These are phyloP conservation scores for Rhinatrema bivittatum DNA, from an alignment of 2,797 vertebrate species.

Conservation along the genomic window DNA sequence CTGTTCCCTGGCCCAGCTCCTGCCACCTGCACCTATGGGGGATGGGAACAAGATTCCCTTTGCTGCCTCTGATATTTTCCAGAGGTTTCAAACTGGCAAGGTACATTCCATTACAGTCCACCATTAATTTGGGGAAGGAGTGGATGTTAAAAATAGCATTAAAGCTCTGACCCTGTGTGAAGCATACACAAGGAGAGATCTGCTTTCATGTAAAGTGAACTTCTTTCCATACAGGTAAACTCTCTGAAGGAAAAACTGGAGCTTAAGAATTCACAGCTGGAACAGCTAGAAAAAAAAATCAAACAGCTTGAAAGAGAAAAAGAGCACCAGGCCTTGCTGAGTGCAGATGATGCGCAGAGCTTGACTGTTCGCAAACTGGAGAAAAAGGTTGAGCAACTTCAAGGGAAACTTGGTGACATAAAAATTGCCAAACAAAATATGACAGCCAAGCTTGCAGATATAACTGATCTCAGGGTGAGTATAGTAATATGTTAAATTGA, in stretches of 20 bases:
- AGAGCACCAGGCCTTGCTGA: conserved; percentile 13
- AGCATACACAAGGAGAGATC: too few species aligned
- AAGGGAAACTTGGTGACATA: conserved; percentile 33
- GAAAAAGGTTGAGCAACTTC: conserved; percentile 32
- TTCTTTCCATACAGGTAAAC: conserved; percentile 3
- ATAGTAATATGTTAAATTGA: not conserved
- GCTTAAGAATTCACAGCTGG: conserved; percentile 16
- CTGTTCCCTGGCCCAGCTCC: too few species aligned
- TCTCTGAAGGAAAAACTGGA: conserved; percentile 19
- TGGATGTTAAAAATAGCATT: too few species aligned
- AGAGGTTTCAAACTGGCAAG: too few species aligned
- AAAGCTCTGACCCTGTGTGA: too few species aligned
- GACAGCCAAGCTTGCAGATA: conserved; percentile 35
- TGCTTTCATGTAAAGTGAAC: too few species aligned
- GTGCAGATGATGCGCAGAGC: conserved; percentile 17
- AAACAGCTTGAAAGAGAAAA: conserved; percentile 14
- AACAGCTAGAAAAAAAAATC: conserved; percentile 14
- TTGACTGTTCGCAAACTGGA: conserved; percentile 26
- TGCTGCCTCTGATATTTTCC: too few species aligned
- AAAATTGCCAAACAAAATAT: conserved; percentile 37
- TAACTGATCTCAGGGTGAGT: conserved; percentile 38
- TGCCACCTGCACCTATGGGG: too few species aligned
- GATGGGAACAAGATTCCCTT: too few species aligned
- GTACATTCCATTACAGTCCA: too few species aligned
- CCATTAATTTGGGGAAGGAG: too few species aligned